Conservation (phyloP, 2,888 invertebrate species). For the Oscheius myriophilus region DNA sequence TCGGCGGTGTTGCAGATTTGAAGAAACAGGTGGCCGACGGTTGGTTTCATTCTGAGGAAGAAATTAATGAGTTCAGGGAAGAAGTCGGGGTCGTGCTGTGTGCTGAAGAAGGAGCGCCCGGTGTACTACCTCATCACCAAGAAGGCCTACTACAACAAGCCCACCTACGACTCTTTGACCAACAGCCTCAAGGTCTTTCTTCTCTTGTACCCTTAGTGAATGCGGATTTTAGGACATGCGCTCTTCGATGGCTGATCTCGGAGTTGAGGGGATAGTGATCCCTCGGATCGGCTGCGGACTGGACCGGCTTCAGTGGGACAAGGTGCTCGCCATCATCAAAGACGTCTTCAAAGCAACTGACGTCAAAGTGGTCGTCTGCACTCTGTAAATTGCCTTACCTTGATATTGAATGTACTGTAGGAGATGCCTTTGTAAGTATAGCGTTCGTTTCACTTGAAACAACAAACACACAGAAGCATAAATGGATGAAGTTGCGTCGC, state of each 20-base stretch:
- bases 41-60: not conserved
- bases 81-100: conserved; percentile 11
- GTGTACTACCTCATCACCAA: conserved; percentile 61
- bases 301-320: conserved; percentile 78
- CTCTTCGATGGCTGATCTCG: conserved; percentile 28
- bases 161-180: conserved; percentile 70
- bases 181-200: conserved; percentile 61
- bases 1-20: conserved; percentile 27
- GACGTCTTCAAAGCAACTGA: conserved; percentile 21
- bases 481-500: too few relatives aligned
- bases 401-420: too few relatives aligned
- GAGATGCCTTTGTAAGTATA: too few relatives aligned
- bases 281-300: conserved; percentile 80
- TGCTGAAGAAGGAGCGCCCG: conserved; percentile 42
- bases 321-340: conserved; percentile 71
- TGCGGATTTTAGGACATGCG: conserved; percentile 34
- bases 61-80: conserved; percentile 16
- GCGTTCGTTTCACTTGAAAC: too few relatives aligned
- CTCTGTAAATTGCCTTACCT: conserved; percentile 13
- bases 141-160: conserved; percentile 74
- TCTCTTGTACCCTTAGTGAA: not conserved
- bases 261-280: conserved; percentile 76
- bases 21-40: conserved; percentile 34
- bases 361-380: conserved; percentile 30
- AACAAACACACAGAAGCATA: too few relatives aligned